Percentiles rank a stretch among this genome's conserved stretches.
phyloP scores from a whole-genome alignment of 2,888 invertebrate species.

The Brachyptera putata region DNA sequence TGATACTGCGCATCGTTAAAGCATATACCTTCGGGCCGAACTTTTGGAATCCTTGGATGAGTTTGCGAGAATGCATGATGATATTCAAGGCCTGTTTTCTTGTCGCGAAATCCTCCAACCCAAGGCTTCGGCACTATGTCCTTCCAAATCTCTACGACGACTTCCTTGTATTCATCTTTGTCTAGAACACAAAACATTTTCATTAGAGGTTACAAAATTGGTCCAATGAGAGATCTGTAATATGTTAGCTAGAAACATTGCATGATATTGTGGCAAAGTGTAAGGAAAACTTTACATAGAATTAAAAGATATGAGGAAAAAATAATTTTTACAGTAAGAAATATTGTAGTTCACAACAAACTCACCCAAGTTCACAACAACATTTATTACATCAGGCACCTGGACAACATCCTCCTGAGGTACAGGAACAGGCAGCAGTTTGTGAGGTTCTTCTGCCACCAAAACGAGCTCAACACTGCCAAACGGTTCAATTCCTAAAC shows the following conservation, averaged over 20 bases:
- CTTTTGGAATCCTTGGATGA: too few relatives aligned
- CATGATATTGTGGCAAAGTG: background rate
- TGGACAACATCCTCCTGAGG: background rate
- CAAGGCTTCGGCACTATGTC: slow-evolving; percentile 46
- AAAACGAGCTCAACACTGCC: slow-evolving; percentile 42
- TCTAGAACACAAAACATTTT: slow-evolving; percentile 1
- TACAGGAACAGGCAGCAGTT: background rate
- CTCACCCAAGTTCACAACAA: slow-evolving; percentile 48
- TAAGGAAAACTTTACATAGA: background rate
- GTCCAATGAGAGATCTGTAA: background rate
- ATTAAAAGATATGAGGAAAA: too few relatives aligned
- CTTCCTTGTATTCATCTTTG: slow-evolving; percentile 43
- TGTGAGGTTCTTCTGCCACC: background rate
- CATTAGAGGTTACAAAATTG: background rate
- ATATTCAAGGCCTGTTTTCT: slow-evolving; percentile 63
- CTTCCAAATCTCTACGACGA: slow-evolving; percentile 58
- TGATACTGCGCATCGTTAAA: too few relatives aligned
- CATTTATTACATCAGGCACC: slow-evolving; percentile 54
- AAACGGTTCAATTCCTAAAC: slow-evolving; percentile 40
- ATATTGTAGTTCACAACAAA: background rate
- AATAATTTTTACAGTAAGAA: background rate
- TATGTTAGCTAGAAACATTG: background rate
- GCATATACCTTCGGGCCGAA: too few relatives aligned
- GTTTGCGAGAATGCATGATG: slow-evolving; percentile 84
- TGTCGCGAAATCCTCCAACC: slow-evolving; percentile 67